Base-by-base conservation (phyloP, 1,140 invertebrate species). In the Pteromalus puparum region DNA sequence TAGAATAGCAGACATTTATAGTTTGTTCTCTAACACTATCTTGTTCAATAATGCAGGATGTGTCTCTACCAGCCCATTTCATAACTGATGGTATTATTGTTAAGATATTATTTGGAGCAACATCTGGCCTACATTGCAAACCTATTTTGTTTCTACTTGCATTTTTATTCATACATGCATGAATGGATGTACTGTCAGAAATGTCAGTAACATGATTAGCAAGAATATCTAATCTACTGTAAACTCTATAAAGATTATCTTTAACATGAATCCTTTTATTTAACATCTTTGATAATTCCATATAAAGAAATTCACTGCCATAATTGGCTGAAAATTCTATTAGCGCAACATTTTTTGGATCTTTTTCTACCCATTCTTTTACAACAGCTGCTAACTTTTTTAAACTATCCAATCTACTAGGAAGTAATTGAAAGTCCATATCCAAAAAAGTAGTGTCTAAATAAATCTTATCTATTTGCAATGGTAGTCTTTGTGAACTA, bases 361-460 rank as follows among this genome's bases (percentile, higher is more conserved):
- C 89, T 48, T 86, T 74, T 0, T 90, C 82, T 46, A 96, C 88
- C 95, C 95, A 96, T 18, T 94, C 87, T 82, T 90, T 88, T 12
- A 94, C 93, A 38, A 94, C 85, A 61, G 89, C 82, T 46, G 93
- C 90, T 61, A 95, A 91, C 82, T 93, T 90, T 0, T 91, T 85
- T 0, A 95, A 86, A 88, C 94, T 95, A 26, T 95, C 93, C 42
- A 92, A 90, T 75, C 96, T 91, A 85, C 91, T 94, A 0, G 96
- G 96, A 84, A 96, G 95, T 70, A 88, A 83, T 1, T 87, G 80
- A 86, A 94, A 95, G 1, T 87, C 65, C 61, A 90, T 80, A 75
- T 92, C 87, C 30, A 95, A 93, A 89, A 96, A 97, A 1, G 96
- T 97, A 21, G 96, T 96, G 88, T 97, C 96, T 10, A 96, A 91